A percentile compares a stretch with the other conserved stretches of the same genome.
Conservation (phyloP, 2,113 vertebrate species). For the Cavia porcellus region DNA sequence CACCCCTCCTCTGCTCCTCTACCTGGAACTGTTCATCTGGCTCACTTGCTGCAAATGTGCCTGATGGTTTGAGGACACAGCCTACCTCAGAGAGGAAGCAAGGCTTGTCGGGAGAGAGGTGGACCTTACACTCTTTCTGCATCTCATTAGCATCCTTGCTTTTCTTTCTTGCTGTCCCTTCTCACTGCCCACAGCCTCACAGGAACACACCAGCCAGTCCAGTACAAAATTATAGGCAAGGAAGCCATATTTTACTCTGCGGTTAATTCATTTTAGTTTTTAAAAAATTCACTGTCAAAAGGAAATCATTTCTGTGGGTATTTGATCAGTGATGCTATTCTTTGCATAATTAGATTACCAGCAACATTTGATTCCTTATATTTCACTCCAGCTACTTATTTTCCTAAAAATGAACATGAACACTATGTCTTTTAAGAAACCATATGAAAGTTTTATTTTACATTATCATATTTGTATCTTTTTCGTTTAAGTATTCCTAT, state of each 20-base stretch:
- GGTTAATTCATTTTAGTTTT: not conserved
- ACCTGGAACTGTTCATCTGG: not conserved
- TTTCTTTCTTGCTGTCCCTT: not conserved
- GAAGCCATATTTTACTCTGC: not conserved
- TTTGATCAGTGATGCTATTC: conserved; percentile 7
- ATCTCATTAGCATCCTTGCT: not conserved
- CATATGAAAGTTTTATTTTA: conserved; percentile 15
- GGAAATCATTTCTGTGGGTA: not conserved
- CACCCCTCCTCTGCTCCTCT: not conserved
- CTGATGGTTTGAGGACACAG: not conserved
- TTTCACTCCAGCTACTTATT: conserved; percentile 7
- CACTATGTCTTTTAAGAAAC: not conserved
- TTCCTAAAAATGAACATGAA: not conserved
- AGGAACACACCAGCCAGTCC: not conserved
- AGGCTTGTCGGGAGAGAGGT: not conserved
- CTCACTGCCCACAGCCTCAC: too few relatives aligned
- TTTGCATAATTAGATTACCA: not conserved
- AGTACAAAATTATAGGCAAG: not conserved
- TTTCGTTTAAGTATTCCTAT: not conserved
- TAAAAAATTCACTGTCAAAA: not conserved
- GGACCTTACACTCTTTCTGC: not conserved
- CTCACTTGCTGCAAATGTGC: not conserved
- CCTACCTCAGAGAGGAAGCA: not conserved
- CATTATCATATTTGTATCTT: not conserved
- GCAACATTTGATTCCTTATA: not conserved